These are phyloP conservation scores for Acrocephalus scirpaceus DNA, from an alignment of 2,797 vertebrate genomes.

Conservation along the genomic window DNA sequence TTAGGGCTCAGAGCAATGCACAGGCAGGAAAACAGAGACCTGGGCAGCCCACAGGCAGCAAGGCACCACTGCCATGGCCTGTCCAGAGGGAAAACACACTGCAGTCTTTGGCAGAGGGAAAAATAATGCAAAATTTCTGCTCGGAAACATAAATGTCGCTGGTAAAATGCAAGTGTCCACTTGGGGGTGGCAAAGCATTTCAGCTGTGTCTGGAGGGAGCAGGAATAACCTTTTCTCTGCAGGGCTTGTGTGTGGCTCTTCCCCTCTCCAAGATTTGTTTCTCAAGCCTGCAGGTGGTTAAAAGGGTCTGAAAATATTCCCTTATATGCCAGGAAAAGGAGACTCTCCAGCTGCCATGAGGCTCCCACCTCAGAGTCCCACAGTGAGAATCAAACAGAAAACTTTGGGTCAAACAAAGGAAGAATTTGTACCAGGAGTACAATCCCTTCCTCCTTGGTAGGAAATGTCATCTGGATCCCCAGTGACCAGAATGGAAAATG, in stretches of 20 bases:
- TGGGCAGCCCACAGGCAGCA: background rate
- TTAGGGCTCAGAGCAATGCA: background rate
- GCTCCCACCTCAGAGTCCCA: background rate
- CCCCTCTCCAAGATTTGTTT: background rate
- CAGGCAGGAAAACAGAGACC: background rate
- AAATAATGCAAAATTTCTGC: background rate
- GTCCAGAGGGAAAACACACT: background rate
- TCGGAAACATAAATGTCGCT: background rate
- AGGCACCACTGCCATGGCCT: rapidly evolving
- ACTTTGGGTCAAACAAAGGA: background rate
- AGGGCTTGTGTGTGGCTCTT: background rate
- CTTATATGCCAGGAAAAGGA: background rate
- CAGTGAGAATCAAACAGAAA: background rate
- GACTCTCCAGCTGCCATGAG: background rate
- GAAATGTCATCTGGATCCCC: background rate
- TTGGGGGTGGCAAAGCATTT: conserved; percentile 73
- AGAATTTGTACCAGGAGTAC: background rate
- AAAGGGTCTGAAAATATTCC: background rate
- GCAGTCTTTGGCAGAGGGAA: background rate
- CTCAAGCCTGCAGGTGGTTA: background rate
- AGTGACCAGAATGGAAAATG: background rate
- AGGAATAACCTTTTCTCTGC: background rate
- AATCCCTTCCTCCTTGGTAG: background rate
- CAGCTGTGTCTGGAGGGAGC: conserved; percentile 42
- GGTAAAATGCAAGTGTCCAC: conserved; percentile 54